A percentile compares a stretch with the other conserved stretches of the same genome.
Evolutionary conservation across 2,888 invertebrate genomes (phyloP).

Genomic region (Pecten maximus): DNA sequence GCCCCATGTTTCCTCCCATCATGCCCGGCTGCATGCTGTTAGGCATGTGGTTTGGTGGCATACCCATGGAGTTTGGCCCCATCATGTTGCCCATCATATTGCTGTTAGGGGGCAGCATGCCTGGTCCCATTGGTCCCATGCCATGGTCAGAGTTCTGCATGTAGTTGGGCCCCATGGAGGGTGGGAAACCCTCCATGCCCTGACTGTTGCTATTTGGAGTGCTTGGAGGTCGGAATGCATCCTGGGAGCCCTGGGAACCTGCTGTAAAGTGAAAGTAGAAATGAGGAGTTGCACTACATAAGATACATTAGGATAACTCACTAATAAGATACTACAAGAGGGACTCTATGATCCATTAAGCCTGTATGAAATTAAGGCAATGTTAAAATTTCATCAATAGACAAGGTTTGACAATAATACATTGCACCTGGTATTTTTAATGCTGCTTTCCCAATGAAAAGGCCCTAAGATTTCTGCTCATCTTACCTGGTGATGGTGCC

Average conservation of each 20-base stretch:
- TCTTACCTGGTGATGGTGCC: conserved; percentile 77
- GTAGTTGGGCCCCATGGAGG: conserved; percentile 67
- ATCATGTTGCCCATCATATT: conserved; percentile 76
- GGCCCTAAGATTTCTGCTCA: conserved; percentile 33
- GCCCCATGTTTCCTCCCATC: conserved; percentile 57
- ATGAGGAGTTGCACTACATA: not conserved
- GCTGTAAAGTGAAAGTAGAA: conserved; percentile 56
- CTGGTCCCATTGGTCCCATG: conserved; percentile 74
- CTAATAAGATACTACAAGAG: too few species aligned
- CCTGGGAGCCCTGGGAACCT: conserved; percentile 77
- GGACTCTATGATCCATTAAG: too few species aligned
- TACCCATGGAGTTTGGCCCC: conserved; percentile 79
- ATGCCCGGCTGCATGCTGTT: conserved; percentile 53
- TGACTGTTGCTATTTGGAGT: conserved; percentile 68
- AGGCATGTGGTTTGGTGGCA: conserved; percentile 60
- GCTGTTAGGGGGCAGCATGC: conserved; percentile 69
- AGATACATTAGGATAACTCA: too few species aligned
- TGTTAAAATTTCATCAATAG: too few species aligned
- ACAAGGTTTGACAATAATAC: too few species aligned
- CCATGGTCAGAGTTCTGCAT: conserved; percentile 71
- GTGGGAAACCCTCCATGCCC: conserved; percentile 61
- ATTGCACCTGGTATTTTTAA: too few species aligned
- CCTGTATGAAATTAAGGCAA: too few species aligned
- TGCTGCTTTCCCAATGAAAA: too few species aligned
- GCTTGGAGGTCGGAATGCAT: conserved; percentile 76